These are phyloP conservation scores for Hirudo medicinalis DNA, from an alignment of 1,140 invertebrate genomes.

Conservation along the genomic window DNA sequence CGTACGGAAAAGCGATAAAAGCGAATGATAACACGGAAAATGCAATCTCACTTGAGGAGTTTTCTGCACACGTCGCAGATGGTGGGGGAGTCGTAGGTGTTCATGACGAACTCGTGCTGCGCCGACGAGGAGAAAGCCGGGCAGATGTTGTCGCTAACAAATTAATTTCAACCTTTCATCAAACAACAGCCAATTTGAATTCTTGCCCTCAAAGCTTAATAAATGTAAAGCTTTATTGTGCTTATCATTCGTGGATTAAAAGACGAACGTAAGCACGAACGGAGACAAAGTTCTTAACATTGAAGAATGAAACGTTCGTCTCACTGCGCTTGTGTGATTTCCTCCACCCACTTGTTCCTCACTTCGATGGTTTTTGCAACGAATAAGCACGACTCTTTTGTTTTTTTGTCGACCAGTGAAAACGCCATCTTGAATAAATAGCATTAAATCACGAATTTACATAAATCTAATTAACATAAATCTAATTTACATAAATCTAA, in stretches of 20 bases:
- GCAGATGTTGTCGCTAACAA: constrained; percentile 66
- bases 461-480: no score
- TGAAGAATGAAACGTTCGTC: constrained; percentile 30
- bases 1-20: no score
- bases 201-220: no score
- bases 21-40: neutral
- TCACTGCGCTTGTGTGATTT: constrained; percentile 77
- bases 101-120: constrained; percentile 72
- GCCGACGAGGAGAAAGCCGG: constrained; percentile 61
- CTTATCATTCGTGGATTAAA: no score
- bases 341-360: constrained; percentile 77
- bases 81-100: constrained; percentile 65
- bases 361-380: constrained; percentile 75
- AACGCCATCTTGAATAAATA: constrained; percentile 41
- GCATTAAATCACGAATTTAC: neutral
- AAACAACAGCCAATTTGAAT: no score
- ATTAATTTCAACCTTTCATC: no score
- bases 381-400: constrained; percentile 70
- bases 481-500: no score
- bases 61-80: constrained; percentile 38
- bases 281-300: no score
- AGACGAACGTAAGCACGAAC: no score
- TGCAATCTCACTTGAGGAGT: constrained; percentile 30
- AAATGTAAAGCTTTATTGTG: no score
- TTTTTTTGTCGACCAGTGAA: constrained; percentile 66